Percentiles rank a stretch among this genome's conserved stretches.
Evolutionary conservation across 2,113 vertebrate genomes (phyloP).

Genomic region (Chamaea fasciata): DNA sequence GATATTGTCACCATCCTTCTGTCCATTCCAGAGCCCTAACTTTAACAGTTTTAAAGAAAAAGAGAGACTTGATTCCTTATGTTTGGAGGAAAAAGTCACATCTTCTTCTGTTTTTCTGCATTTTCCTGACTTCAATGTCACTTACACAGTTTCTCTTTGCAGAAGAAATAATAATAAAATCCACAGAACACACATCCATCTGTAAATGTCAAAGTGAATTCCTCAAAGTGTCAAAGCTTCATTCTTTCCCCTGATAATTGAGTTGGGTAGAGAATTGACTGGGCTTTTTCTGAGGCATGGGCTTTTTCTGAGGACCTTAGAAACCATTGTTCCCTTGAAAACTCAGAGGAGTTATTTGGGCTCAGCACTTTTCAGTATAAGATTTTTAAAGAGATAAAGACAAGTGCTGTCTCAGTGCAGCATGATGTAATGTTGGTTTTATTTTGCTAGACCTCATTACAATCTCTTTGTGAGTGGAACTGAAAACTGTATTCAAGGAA

Average conservation of each 20-base stretch:
- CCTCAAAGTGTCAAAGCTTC: not conserved
- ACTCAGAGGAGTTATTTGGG: not conserved
- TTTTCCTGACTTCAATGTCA: not conserved
- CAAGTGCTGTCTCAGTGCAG: not conserved
- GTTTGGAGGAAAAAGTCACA: not conserved
- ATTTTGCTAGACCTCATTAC: not conserved
- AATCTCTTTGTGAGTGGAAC: not conserved
- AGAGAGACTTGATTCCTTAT: not conserved
- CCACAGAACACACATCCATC: not conserved
- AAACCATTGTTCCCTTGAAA: not conserved
- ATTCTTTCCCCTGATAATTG: not conserved
- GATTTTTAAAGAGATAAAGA: not conserved
- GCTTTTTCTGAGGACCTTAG: not conserved
- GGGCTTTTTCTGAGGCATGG: not conserved
- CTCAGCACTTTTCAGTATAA: not conserved
- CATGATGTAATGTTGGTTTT: not conserved
- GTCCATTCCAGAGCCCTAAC: not conserved
- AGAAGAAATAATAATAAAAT: not conserved
- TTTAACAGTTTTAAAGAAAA: not conserved
- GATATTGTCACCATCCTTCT: not conserved
- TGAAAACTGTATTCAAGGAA: not conserved
- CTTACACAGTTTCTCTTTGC: not conserved
- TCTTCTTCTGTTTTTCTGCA: not conserved
- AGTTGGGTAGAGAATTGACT: not conserved
- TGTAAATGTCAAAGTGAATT: not conserved